These are phyloP conservation scores for Toxotes chatareus DNA, from an alignment of 2,113 vertebrate genomes.

Conservation along the genomic window DNA sequence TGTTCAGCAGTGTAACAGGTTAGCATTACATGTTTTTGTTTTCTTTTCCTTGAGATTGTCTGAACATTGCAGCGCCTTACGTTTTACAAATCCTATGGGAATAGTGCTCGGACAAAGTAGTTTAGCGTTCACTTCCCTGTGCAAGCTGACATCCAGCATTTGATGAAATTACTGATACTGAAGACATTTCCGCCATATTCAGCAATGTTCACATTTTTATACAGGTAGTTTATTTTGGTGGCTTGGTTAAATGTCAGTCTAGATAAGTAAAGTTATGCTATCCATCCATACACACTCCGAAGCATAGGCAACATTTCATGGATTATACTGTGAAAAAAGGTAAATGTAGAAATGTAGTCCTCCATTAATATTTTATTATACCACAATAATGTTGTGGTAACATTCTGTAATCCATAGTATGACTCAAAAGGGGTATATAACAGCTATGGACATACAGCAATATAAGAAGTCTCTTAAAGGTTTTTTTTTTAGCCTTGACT, in stretches of 20 bases:
- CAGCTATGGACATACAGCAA: constrained; percentile 76
- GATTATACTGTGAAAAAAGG: constrained; percentile 58
- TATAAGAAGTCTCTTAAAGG: constrained; percentile 60
- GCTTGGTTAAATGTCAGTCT: constrained; percentile 16
- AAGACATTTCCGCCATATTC: neutral
- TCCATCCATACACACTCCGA: neutral
- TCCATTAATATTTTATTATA: constrained; percentile 73
- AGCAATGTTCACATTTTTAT: constrained; percentile 14
- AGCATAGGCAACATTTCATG: constrained; percentile 9
- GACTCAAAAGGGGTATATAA: constrained; percentile 66
- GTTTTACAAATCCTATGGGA: neutral
- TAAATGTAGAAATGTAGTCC: constrained; percentile 55
- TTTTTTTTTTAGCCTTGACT: constrained; percentile 29
- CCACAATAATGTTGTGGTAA: constrained; percentile 72
- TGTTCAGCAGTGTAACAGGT: neutral
- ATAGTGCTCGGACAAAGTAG: neutral
- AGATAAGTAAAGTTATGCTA: neutral
- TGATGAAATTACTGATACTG: neutral
- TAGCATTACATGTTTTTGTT: neutral
- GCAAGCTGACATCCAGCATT: neutral
- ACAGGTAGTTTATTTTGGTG: constrained; percentile 34
- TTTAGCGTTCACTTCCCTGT: neutral
- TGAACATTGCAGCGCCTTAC: neutral
- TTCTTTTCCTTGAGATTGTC: neutral
- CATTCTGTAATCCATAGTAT: constrained; percentile 68